Evolutionary conservation across 2,797 vertebrate species (phyloP).

Genomic region (Vespertilio murinus): DNA sequence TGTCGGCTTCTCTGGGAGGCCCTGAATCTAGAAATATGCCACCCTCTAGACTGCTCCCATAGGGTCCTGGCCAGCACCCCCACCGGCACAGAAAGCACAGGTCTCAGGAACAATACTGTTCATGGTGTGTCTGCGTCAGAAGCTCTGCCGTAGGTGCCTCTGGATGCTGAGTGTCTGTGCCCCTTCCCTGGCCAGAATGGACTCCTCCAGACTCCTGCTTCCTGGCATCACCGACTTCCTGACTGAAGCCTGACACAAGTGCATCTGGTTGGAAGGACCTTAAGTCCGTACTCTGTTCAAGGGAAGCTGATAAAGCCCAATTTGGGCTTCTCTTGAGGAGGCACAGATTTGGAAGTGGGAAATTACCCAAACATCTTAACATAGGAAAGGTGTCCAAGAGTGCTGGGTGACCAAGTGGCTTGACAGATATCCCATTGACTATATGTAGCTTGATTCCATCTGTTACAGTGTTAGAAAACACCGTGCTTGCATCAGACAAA

Average conservation of each 20-base stretch:
- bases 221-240: background rate
- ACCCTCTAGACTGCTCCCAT: background rate
- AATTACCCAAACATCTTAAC: background rate
- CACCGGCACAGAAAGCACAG: background rate
- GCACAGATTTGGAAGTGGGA: background rate
- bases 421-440: background rate
- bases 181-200: background rate
- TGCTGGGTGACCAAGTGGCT: background rate
- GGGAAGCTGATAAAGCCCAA: background rate
- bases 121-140: background rate
- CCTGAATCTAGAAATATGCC: background rate
- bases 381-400: background rate
- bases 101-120: background rate
- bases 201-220: background rate
- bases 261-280: background rate
- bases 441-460: background rate
- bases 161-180: background rate
- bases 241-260: background rate
- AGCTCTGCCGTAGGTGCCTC: background rate
- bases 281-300: background rate
- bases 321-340: slow-evolving; percentile 10
- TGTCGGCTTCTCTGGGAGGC: slow-evolving; percentile 18
- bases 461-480: background rate
- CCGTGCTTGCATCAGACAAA: background rate
- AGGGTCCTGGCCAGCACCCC: background rate